Evolutionary conservation across 2,888 invertebrate genomes (phyloP).

Genomic region (Rhyacophila evoluta): DNA sequence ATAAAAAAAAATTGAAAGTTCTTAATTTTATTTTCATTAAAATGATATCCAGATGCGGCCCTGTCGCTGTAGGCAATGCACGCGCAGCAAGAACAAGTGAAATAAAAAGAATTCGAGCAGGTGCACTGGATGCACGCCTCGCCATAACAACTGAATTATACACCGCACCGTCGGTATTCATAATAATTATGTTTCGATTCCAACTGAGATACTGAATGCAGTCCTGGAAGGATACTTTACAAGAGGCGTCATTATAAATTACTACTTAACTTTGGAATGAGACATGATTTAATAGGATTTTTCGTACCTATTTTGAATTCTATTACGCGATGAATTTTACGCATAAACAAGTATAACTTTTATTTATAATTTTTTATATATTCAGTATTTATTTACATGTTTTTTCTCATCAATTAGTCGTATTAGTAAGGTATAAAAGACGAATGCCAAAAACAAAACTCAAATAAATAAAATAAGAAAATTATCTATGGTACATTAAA

Average conservation of each 20-base stretch:
- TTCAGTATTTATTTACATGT: no score
- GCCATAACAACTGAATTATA: conserved; percentile 11
- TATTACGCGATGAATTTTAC: no score
- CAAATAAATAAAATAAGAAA: no score
- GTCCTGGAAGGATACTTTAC: neutral
- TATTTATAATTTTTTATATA: no score
- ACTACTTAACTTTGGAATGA: neutral
- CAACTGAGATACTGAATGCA: neutral
- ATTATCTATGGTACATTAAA: no score
- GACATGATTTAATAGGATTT: neutral
- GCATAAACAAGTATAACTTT: no score
- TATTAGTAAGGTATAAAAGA: no score
- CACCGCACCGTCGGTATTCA: neutral
- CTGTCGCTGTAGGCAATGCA: neutral
- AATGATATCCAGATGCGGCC: neutral
- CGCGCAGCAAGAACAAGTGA: neutral
- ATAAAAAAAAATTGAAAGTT: no score
- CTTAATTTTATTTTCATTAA: no score
- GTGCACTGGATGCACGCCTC: conserved; percentile 19
- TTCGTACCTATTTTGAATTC: neutral
- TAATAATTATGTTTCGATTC: conserved; percentile 10
- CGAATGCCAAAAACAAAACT: no score
- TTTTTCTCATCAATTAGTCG: no score
- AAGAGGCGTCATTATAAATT: neutral
- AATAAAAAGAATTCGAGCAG: conserved; percentile 10